Base-by-base conservation (phyloP, 2,113 vertebrate genomes). In the Nothocercus nigrocapillus region DNA sequence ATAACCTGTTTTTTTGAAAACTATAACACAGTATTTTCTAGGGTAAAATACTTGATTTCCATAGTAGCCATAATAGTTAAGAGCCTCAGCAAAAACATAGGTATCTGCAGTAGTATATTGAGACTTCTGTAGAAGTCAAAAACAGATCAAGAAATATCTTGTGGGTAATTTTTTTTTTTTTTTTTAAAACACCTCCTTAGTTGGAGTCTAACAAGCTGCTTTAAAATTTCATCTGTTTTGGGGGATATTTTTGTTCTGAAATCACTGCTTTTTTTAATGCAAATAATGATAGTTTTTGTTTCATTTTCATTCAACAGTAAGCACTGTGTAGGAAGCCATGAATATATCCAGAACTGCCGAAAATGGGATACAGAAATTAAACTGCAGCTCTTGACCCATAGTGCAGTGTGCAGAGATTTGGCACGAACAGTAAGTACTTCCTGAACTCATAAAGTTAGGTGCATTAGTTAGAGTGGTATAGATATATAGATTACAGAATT, bases 331-430 rank as follows among this genome's bases (percentile, higher is more conserved):
- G 99, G 99, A 95, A 99, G 99, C 93, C 99, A 99, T n/a, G 99
- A 99, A 96, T 99, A 99, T 51, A 98, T 99, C 97, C 99, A 99
- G 97, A 99, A 98, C 96, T 99, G 99, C 97, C 98, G 99, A 49
- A 99, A 99, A 96, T 99, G 99, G 99, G 99, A 99, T 92, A 97
- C 97, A 13, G 99, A 99, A 95, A 99, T 99, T 98, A 98, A 98
- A 62, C 98, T 99, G 76, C 99, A 99, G 90, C 98, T 99, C 6
- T 97, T 99, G 91, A 98, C 98, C 74, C 97, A 90, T 79, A 97
- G 96, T 76, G 98, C 97, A 75, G 98, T 99, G 81, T 98, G 98
- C 91, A 97, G 98, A 91, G 98, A 99, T 95, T 95, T 99, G 95
- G 99, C 99, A 5, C 98, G 99, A 70, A 98, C 97, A 27, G 99